Conservation (phyloP, 35 echinoderm and acorn worm genomes). For the Heliocidaris tuberculata region DNA sequence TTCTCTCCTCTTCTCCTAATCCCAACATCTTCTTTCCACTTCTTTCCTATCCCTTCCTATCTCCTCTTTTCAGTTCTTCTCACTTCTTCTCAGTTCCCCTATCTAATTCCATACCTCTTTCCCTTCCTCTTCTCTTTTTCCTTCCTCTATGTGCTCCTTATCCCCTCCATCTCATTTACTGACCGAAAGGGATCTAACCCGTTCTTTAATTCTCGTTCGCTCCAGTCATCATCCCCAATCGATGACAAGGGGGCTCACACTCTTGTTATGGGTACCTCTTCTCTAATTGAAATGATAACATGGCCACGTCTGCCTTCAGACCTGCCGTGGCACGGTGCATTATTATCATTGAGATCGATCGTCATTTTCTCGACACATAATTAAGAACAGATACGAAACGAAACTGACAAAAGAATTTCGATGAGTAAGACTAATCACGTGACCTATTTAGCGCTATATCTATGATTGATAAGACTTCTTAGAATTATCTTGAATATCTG, state of each 20-base stretch:
- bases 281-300: constrained; percentile 13
- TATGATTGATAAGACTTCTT: neutral
- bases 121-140: neutral
- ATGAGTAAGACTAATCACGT: neutral
- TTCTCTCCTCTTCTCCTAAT: no score
- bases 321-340: neutral
- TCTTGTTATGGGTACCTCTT: neutral
- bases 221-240: neutral
- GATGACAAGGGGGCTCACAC: neutral
- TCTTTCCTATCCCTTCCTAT: no score
- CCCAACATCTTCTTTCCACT: no score
- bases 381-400: neutral
- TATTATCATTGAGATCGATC: neutral
- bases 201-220: neutral
- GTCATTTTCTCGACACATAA: neutral
- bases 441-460: neutral
- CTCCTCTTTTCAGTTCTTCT: no score
- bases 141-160: neutral
- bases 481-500: neutral
- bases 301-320: neutral
- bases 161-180: neutral
- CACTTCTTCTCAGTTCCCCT: no score
- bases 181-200: neutral
- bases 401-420: neutral
- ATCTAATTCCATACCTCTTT: no score